phyloP scores from a whole-genome alignment of 2,888 invertebrate species.

The Archips crataeganus region DNA sequence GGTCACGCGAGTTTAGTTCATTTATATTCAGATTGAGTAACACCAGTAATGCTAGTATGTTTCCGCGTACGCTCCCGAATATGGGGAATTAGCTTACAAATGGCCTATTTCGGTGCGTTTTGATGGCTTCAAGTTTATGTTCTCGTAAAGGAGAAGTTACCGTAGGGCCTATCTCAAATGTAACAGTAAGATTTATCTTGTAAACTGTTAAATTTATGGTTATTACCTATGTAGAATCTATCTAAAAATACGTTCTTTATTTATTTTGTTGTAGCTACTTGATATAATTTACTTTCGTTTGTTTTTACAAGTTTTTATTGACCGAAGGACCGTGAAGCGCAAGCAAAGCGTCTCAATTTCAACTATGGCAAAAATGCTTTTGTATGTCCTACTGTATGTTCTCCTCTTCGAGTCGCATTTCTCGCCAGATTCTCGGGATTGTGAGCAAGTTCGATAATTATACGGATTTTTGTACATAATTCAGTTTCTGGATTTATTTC shows the following conservation, averaged over 20 bases:
- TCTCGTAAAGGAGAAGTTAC: not conserved
- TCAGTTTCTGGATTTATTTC: no score
- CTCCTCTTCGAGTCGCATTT: no score
- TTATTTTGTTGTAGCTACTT: not conserved
- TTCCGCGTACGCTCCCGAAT: slow-evolving; percentile 20
- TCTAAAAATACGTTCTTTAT: not conserved
- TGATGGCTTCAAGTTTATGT: not conserved
- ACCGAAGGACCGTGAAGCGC: no score
- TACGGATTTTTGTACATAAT: no score
- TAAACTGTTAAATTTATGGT: not conserved
- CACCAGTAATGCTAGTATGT: slow-evolving; percentile 32
- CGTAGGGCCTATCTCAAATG: not conserved
- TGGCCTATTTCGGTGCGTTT: slow-evolving; percentile 22
- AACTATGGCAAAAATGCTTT: no score
- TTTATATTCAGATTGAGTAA: slow-evolving; percentile 37
- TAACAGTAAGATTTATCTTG: not conserved
- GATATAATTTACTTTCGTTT: no score
- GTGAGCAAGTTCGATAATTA: no score
- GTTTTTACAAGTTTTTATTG: no score
- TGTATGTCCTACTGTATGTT: no score
- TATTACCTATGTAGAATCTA: not conserved
- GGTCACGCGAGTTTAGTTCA: slow-evolving; percentile 32
- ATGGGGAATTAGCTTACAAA: slow-evolving; percentile 26
- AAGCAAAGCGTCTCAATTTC: no score
- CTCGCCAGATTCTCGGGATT: no score